Evolutionary conservation across 2,797 vertebrate species (phyloP), one percentile per base, ranked within the genome.

Genomic region (Enteromius trimaculatus): DNA sequence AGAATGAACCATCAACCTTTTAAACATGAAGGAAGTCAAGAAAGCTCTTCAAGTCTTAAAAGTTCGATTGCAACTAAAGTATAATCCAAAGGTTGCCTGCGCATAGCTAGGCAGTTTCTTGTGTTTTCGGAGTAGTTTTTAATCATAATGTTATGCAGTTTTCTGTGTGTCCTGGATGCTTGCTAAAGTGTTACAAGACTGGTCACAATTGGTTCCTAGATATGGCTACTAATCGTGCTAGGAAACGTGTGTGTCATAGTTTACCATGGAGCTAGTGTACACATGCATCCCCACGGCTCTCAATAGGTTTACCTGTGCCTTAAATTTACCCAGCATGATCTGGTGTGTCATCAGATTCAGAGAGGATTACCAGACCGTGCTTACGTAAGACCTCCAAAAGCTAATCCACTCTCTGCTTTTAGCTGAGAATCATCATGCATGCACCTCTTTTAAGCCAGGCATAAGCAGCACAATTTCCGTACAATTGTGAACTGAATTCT

Each of bases 291-390:
- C 66, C 26, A 26, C 55, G 19, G 44, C 34, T 60, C 51, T 42
- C 83, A 83, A 74, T 77, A 44, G 75, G 62, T 86, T 86, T 79
- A 68, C 75, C 84, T 72, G 74, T 62, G 64, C 64, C 31, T 64
- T 79, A 80, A 81, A 79, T 77, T 76, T 60, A 77, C 82, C 80
- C 49, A 66, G 62, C 37, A 55, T 9, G 6, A 74, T 58, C 72
- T 31, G 23, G 62, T 77, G 84, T 86, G 90, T 81, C 84, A 90
- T 82, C 76, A 88, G 87, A 51, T 77, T 80, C 81, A 80, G 79
- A 91, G 83, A 87, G 89, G 91, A 93, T 94, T 93, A 93, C 86
- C 87, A 86, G 88, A 88, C 89, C 88, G 86, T 79, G 80, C 77
- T 92, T 91, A 89, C 42, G 65, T 84, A 90, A 92, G 58, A 88